phyloP scores from a whole-genome alignment of 2,113 vertebrate genomes.

The Siphamia tubifer region DNA sequence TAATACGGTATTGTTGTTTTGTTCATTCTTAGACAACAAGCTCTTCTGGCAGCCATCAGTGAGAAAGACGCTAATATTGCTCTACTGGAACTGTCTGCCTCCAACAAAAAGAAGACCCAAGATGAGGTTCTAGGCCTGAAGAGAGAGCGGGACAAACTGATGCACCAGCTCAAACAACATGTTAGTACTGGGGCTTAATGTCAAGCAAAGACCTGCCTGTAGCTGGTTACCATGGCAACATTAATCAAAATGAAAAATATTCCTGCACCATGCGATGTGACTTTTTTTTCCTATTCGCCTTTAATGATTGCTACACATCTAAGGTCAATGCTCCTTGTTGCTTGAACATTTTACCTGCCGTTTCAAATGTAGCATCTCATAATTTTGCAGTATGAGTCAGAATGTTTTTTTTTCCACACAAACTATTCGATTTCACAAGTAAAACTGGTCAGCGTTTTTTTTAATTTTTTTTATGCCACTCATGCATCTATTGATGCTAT shows the following conservation, averaged over 20 bases:
- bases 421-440: neutral
- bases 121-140: conserved; percentile 96
- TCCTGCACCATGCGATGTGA: neutral
- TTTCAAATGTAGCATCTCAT: neutral
- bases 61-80: conserved; percentile 99
- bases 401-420: neutral
- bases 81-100: conserved; percentile 95
- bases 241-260: conserved; percentile 12
- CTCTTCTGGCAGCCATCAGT: conserved; percentile 97
- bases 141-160: conserved; percentile 95
- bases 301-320: neutral
- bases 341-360: too few relatives aligned
- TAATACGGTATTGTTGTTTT: conserved; percentile 2
- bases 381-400: neutral
- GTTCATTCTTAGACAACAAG: conserved; percentile 88
- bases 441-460: neutral
- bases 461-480: too few relatives aligned
- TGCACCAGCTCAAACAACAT: conserved; percentile 98
- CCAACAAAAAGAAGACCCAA: conserved; percentile 99
- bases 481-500: too few relatives aligned
- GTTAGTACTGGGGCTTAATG: conserved; percentile 72
- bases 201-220: neutral
- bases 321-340: too few relatives aligned
- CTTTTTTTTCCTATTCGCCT: conserved; percentile 11
- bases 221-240: conserved; percentile 1